Evolutionary conservation across 2,113 vertebrate species (phyloP), one percentile per base, ranked within the genome.

Genomic region (Phalacrocorax brasilianus): DNA sequence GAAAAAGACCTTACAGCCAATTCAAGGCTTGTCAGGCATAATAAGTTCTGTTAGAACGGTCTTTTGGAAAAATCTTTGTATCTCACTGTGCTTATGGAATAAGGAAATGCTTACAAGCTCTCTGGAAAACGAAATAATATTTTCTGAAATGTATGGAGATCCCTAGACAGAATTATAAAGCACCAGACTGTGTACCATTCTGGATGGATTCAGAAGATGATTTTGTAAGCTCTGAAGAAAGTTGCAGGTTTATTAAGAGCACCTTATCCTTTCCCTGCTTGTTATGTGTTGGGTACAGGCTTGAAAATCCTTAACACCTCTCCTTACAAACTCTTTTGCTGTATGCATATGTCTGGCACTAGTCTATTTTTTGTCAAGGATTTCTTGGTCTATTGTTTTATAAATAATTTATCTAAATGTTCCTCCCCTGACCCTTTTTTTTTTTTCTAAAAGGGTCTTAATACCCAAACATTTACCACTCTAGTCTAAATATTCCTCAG

Each of bases 401-500:
- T 55, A 93, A 94, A 91, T 82, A 88, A 88, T 88, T 85, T 88
- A 50, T 91, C 47, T 76, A 91, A 76, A 72, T 58, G 42, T 52
- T 85, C 12, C 35, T 80, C 66, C 18, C 33, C n/a, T 66, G 35
- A 76, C 61, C 15, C 26, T 2, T 55, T 85, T 74, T 67, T 87
- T 77, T 87, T 77, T 30, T n/a, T 14, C 40, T 66, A 63, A 79
- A 44, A 73, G 42, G 8, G 32, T 70, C 42, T 83, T 79, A 76
- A 91, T 89, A 94, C 42, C 50, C 82, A 96, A 95, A 96, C 67
- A 96, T 91, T 91, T 93, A 88, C 63, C 32, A 50, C 58, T 76
- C 4, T 76, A 95, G 75, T 95, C 90, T 96, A 96, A 96, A 95
- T 96, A 95, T 74, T 73, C 78, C 71, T 94, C 71, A 90, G 55